A percentile compares a stretch with the other conserved stretches of the same genome.
phyloP scores from a whole-genome alignment of 2,797 vertebrate genomes.

The Xenopus petersii region DNA sequence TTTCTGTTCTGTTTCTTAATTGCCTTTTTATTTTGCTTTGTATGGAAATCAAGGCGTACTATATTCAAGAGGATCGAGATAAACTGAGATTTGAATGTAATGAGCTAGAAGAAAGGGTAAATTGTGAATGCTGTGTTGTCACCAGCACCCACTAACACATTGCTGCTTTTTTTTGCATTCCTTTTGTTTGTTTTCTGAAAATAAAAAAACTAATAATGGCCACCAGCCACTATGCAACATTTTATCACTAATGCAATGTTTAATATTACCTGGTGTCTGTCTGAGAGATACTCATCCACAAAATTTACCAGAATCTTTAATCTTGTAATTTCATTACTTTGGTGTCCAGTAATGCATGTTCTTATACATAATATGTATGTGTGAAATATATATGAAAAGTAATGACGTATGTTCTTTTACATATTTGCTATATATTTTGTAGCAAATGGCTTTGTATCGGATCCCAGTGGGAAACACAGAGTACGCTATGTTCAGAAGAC shows the following conservation, averaged over 20 bases:
- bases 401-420: too few relatives aligned
- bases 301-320: not conserved
- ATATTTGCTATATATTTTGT: too few relatives aligned
- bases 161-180: constrained; percentile 34
- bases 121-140: constrained; percentile 57
- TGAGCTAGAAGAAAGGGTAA: constrained; percentile 89
- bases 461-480: too few relatives aligned
- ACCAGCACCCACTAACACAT: constrained; percentile 41
- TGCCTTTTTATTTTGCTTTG: constrained; percentile 59
- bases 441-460: too few relatives aligned
- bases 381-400: too few relatives aligned
- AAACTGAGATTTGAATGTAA: constrained; percentile 84
- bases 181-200: constrained; percentile 2
- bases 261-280: not conserved
- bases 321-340: not conserved
- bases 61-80: constrained; percentile 79
- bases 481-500: too few relatives aligned
- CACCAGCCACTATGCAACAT: not conserved
- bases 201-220: not conserved
- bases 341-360: not conserved
- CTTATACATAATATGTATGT: not conserved
- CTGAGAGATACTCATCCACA: not conserved
- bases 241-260: constrained; percentile 1
- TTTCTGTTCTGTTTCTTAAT: not conserved
- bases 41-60: constrained; percentile 77